These are phyloP conservation scores for Sminthurides bifidus DNA, from an alignment of 1,140 invertebrate genomes.

Conservation along the genomic window DNA sequence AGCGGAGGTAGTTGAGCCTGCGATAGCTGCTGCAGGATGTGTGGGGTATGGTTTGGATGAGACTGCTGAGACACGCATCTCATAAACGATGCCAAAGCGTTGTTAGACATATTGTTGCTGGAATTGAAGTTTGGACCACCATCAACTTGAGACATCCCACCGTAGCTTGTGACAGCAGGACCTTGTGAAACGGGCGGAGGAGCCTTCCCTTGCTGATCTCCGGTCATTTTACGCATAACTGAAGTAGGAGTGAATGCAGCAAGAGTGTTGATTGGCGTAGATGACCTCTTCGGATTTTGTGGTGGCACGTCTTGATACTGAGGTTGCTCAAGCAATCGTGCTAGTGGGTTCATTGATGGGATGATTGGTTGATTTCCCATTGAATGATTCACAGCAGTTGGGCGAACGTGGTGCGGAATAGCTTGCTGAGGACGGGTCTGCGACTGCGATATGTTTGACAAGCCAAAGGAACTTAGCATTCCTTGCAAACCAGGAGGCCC, in stretches of 20 bases:
- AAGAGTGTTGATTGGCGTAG: slow-evolving; percentile 16
- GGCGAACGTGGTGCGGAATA: too few relatives aligned
- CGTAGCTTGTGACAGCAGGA: too few relatives aligned
- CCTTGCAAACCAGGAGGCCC: slow-evolving; percentile 1
- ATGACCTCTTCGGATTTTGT: slow-evolving; percentile 6
- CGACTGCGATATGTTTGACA: too few relatives aligned
- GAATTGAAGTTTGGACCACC: not conserved
- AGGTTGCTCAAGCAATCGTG: slow-evolving; percentile 2
- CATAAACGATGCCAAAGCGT: too few relatives aligned
- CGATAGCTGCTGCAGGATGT: too few relatives aligned
- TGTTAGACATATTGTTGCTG: too few relatives aligned
- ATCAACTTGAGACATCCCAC: not conserved
- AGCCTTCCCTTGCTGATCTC: slow-evolving; percentile 42
- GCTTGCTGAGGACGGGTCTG: slow-evolving; percentile 1
- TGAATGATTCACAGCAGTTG: not conserved
- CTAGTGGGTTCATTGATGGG: slow-evolving; percentile 36
- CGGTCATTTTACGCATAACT: slow-evolving; percentile 82
- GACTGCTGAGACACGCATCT: too few relatives aligned
- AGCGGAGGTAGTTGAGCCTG: too few relatives aligned
- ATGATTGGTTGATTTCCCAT: slow-evolving; percentile 22
- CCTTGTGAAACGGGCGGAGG: slow-evolving; percentile 5
- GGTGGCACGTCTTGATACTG: slow-evolving; percentile 33
- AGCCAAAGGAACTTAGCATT: not conserved
- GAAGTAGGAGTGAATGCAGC: slow-evolving; percentile 80
- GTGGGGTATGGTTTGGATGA: not conserved